Percentiles rank a stretch among this genome's conserved stretches.
These are phyloP conservation scores for Bombus turneri DNA, from an alignment of 1,140 invertebrate species.

Conservation along the genomic window DNA sequence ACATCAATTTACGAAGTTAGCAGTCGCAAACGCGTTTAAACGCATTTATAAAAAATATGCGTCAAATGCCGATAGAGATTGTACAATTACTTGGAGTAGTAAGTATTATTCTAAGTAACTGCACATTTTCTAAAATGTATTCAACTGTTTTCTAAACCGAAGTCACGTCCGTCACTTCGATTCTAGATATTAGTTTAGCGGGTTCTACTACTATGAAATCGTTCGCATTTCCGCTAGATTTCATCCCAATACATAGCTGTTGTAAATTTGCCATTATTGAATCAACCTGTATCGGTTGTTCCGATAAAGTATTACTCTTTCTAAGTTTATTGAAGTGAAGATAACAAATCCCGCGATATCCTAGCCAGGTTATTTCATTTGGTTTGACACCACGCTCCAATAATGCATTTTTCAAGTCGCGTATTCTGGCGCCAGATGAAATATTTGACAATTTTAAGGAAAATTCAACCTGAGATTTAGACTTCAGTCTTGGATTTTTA, in stretches of 20 bases:
- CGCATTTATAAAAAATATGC: constrained; percentile 15
- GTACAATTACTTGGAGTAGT: constrained; percentile 16
- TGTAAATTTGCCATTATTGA: constrained; percentile 84
- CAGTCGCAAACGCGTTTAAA: neutral
- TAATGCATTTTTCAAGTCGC: constrained; percentile 86
- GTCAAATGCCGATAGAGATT: neutral
- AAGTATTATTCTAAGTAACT: neutral
- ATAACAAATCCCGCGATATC: constrained; percentile 85
- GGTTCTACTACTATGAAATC: constrained; percentile 78
- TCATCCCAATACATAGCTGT: constrained; percentile 79
- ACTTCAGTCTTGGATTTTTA: constrained; percentile 49
- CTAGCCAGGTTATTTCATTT: constrained; percentile 86
- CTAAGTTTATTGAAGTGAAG: constrained; percentile 86
- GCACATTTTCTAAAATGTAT: neutral
- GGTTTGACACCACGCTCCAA: constrained; percentile 86
- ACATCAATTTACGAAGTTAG: neutral
- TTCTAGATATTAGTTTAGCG: constrained; percentile 81
- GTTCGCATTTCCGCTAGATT: constrained; percentile 67
- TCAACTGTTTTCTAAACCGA: constrained; percentile 73
- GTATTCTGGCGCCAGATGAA: constrained; percentile 84
- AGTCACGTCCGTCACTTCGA: constrained; percentile 82
- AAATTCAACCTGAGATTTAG: constrained; percentile 81
- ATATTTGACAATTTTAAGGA: constrained; percentile 86
- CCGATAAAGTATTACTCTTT: constrained; percentile 72
- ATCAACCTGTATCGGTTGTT: constrained; percentile 81